Base-by-base conservation (phyloP, 2,888 invertebrate genomes). In the Uloborus plumipes region DNA sequence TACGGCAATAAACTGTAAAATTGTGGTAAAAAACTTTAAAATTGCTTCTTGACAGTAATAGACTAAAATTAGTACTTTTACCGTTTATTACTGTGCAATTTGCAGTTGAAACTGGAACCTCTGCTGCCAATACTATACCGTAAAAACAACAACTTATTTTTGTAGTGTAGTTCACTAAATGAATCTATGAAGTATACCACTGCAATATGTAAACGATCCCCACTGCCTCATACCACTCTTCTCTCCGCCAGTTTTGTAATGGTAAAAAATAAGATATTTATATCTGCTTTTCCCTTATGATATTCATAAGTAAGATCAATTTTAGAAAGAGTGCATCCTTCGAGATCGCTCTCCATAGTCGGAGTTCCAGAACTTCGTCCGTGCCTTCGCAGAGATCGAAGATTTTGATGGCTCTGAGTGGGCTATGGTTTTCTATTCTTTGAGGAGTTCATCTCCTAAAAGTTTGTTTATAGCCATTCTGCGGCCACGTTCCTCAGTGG, bases 401-500 rank as follows among this genome's bases (percentile, higher is more conserved):
- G 72, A 62, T 79, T 76, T 72, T 79, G 71, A 79, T 79, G 66
- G 78, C 59, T 66, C 62, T 65, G 79, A 61, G 79, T 78, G 53
- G 73, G 67, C 73, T 61, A 79, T 72, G 72, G 59, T 64, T 59
- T 39, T 31, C 58, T 65, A 73, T 79, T 79, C 55, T 71, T 79
- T 73, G 61, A 26, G 61, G 55, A 79, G 53, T 73, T 73, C 72
- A 73, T 79, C 79, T 79, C 73, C 65, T 79, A 79, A 79, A 73
- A 79, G 67, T 79, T 72, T 67, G 53, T 73, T 67, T 73, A 73
- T 73, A 67, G 79, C 67, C 20, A 67, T 66, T 69, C 26, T 58
- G 67, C 58, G 73, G 61, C 66, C 66, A 72, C 73, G 79, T 79
- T 79, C 51, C 67, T 67, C 47, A 47, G 61, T 53, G 47, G 67